These are phyloP conservation scores for Fregetta grallaria DNA, from an alignment of 2,113 vertebrate species.

Conservation along the genomic window DNA sequence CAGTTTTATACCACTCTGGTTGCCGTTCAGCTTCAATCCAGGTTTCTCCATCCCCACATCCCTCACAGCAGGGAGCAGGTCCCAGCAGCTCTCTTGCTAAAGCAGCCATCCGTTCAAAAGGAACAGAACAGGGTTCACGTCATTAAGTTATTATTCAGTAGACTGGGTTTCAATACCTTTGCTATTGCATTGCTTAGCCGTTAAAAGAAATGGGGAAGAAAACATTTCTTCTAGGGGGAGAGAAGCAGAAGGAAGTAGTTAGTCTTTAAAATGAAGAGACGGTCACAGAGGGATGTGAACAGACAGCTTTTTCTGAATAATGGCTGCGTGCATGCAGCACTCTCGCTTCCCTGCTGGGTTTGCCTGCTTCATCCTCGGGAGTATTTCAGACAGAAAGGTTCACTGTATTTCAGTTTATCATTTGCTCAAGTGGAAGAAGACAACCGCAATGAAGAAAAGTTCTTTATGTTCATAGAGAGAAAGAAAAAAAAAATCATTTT, in stretches of 20 bases:
- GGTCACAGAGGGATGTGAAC: not conserved
- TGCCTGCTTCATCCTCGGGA: not conserved
- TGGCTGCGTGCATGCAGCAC: not conserved
- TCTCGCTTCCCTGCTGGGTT: not conserved
- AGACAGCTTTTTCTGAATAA: not conserved
- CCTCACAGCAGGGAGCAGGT: slow-evolving; percentile 12
- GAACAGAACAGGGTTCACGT: slow-evolving; percentile 26
- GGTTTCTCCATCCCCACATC: slow-evolving; percentile 14
- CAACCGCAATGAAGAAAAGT: not conserved
- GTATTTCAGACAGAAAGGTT: not conserved
- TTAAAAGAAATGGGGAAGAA: not conserved
- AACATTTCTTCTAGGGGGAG: not conserved
- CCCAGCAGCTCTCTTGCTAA: slow-evolving; percentile 27
- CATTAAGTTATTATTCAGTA: slow-evolving; percentile 34
- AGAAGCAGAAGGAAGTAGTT: not conserved
- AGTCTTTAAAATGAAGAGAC: not conserved
- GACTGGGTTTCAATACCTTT: slow-evolving; percentile 38
- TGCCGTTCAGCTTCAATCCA: not conserved
- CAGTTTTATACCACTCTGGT: not conserved
- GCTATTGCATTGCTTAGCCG: not conserved
- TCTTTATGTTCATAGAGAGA: not conserved
- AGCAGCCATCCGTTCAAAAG: slow-evolving; percentile 49
- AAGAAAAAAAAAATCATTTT: not conserved
- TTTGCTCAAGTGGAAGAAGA: not conserved
- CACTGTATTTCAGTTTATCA: not conserved